phyloP scores from a whole-genome alignment of 2,888 invertebrate genomes.

The Orthonevra nobilis region DNA sequence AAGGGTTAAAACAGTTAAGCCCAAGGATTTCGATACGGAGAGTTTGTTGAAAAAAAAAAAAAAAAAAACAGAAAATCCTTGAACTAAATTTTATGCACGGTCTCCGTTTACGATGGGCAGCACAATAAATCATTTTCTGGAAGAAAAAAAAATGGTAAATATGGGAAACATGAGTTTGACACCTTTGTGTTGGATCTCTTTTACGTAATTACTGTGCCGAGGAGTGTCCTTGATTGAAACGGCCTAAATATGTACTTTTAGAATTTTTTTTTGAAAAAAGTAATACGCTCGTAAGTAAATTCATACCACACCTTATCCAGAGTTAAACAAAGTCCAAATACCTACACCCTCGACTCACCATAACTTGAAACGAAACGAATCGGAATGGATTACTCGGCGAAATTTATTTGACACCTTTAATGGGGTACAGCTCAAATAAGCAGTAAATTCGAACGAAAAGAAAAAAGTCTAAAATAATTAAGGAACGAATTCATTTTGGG shows the following conservation, averaged over 20 bases:
- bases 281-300: constrained; percentile 14
- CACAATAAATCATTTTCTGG: constrained; percentile 38
- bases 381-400: constrained; percentile 57
- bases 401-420: constrained; percentile 68
- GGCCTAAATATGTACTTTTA: constrained; percentile 37
- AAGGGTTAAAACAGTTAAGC: constrained; percentile 32
- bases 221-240: constrained; percentile 64
- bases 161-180: constrained; percentile 18
- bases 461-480: constrained; percentile 43
- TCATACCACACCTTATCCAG: constrained; percentile 45
- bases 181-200: constrained; percentile 18
- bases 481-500: constrained; percentile 16
- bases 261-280: constrained; percentile 3
- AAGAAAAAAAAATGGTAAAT: not conserved
- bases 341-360: constrained; percentile 28
- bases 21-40: too few relatives aligned
- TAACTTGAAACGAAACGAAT: constrained; percentile 53
- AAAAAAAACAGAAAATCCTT: constrained; percentile 41
- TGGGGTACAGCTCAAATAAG: constrained; percentile 58
- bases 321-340: not conserved
- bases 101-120: constrained; percentile 22
- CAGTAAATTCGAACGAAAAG: constrained; percentile 35
- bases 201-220: constrained; percentile 43
- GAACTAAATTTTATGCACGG: constrained; percentile 67
- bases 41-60: too few relatives aligned